phyloP scores from a whole-genome alignment of 2,797 vertebrate species.

The Xiphophorus birchmanni region DNA sequence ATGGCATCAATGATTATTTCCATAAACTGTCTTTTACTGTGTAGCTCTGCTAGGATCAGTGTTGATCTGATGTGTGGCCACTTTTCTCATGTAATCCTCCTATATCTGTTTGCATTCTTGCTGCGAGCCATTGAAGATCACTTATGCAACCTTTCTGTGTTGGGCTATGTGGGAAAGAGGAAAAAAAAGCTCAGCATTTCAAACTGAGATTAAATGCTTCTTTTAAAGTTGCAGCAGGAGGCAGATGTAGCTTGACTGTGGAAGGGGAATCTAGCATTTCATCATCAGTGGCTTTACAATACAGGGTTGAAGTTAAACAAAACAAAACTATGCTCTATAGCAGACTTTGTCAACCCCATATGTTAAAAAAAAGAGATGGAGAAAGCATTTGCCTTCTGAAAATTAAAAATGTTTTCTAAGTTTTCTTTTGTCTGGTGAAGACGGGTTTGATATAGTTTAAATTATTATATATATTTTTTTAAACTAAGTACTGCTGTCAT shows the following conservation, averaged over 20 bases:
- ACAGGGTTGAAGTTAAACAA: neutral
- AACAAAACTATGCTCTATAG: neutral
- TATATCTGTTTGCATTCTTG: conserved; percentile 3
- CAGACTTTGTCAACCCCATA: neutral
- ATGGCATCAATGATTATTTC: neutral
- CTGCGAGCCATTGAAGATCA: neutral
- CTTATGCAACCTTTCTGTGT: neutral
- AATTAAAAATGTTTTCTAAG: neutral
- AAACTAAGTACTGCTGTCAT: too few species aligned
- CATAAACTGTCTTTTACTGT: neutral
- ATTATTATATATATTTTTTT: too few species aligned
- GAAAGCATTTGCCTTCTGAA: neutral
- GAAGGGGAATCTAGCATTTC: neutral
- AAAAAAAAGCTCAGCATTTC: neutral
- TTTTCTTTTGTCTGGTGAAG: neutral
- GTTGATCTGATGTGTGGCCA: neutral
- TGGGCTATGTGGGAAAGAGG: neutral
- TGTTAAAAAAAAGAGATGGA: neutral
- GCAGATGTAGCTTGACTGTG: neutral
- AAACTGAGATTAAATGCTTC: conserved; percentile 4
- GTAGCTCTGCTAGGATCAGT: neutral
- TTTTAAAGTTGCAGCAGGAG: neutral
- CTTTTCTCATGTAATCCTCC: neutral
- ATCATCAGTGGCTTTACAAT: neutral
- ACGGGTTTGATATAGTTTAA: too few species aligned